Evolutionary conservation across 2,797 vertebrate genomes (phyloP).

Genomic region (Pangasius krempfi): DNA sequence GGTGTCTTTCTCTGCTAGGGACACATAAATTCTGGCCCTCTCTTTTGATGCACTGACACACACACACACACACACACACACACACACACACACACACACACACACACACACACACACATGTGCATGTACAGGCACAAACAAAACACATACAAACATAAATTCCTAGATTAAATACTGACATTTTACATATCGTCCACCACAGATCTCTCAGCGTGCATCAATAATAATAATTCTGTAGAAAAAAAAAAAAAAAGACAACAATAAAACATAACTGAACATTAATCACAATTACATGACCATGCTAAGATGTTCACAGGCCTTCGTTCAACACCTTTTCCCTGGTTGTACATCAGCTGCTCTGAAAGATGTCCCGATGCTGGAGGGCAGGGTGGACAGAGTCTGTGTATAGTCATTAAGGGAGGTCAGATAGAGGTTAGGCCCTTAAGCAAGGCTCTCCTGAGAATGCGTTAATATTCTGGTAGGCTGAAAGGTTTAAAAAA

Average conservation of each 20-base stretch:
- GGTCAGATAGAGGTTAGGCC: constrained; percentile 44
- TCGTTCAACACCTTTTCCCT: constrained; percentile 11
- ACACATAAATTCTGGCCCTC: neutral
- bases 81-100: neutral
- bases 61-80: neutral
- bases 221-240: neutral
- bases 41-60: constrained; percentile 5
- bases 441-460: constrained; percentile 20
- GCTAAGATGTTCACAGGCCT: neutral
- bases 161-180: neutral
- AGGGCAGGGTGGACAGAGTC: constrained; percentile 22
- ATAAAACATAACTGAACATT: neutral
- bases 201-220: neutral
- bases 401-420: constrained; percentile 9
- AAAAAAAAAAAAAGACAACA: neutral
- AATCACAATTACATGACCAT: neutral
- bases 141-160: neutral
- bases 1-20: constrained; percentile 22
- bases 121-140: neutral
- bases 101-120: neutral
- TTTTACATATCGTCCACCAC: neutral
- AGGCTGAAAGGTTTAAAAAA: constrained; percentile 27
- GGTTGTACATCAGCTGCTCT: neutral
- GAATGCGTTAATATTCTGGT: constrained; percentile 18
- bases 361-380: constrained; percentile 5